Conservation (phyloP, 2,888 invertebrate genomes). For the Caradrina kadenii region DNA sequence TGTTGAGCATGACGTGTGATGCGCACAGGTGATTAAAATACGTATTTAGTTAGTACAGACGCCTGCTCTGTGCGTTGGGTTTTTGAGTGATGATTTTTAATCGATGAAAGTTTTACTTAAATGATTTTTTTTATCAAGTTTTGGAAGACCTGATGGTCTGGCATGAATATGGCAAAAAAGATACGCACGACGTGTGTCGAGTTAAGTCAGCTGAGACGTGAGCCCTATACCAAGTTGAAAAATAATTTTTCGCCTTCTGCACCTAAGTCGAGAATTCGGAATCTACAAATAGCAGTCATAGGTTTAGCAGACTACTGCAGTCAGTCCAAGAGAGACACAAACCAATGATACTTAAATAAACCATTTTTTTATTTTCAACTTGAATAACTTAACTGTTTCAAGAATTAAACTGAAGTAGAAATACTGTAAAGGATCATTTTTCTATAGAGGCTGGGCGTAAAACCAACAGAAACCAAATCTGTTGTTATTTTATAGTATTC, state of each 20-base stretch:
- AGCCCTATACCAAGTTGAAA: background rate
- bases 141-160: slow-evolving; percentile 4
- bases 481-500: too few relatives aligned
- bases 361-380: too few relatives aligned
- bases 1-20: slow-evolving; percentile 6
- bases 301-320: too few relatives aligned
- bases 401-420: background rate
- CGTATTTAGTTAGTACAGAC: background rate
- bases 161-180: slow-evolving; percentile 7
- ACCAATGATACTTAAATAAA: too few relatives aligned
- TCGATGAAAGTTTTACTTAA: slow-evolving; percentile 15
- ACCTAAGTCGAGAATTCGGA: background rate
- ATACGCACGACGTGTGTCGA: slow-evolving; percentile 8
- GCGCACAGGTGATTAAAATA: slow-evolving; percentile 24
- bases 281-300: background rate
- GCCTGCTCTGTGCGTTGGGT: slow-evolving; percentile 1
- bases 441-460: too few relatives aligned
- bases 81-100: slow-evolving; percentile 14
- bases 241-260: background rate
- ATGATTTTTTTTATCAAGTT: slow-evolving; percentile 23
- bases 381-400: too few relatives aligned
- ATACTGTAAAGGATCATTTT: too few relatives aligned
- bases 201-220: background rate
- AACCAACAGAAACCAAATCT: too few relatives aligned
- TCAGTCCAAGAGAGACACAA: too few relatives aligned